These are phyloP conservation scores for Teinopalpus imperialis DNA, from an alignment of 2,888 invertebrate genomes.

Conservation along the genomic window DNA sequence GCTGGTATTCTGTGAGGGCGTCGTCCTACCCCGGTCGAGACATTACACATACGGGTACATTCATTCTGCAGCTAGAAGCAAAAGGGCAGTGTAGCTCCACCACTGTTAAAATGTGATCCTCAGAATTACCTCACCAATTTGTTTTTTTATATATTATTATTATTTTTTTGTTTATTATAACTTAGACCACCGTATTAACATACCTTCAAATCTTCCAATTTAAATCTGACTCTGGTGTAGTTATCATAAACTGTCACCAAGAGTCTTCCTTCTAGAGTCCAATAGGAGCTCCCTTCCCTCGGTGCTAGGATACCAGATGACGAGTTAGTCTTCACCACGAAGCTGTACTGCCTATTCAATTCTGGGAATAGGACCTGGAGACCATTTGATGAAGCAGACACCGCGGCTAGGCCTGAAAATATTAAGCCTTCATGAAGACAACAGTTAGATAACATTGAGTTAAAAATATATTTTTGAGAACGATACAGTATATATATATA, in stretches of 20 bases:
- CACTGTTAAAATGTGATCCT: too few species aligned
- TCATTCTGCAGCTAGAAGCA: too few species aligned
- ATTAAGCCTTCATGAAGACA: background rate
- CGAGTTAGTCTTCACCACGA: conserved; percentile 54
- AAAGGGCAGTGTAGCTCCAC: too few species aligned
- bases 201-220: conserved; percentile 57
- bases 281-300: conserved; percentile 48
- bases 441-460: too few species aligned
- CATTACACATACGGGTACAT: too few species aligned
- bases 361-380: conserved; percentile 57
- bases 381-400: conserved; percentile 38
- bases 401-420: conserved; percentile 38
- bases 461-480: too few species aligned
- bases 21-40: too few species aligned
- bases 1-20: too few species aligned
- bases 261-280: conserved; percentile 58
- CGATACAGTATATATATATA: too few species aligned
- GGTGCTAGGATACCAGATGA: conserved; percentile 54
- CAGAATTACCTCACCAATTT: too few species aligned
- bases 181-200: conserved; percentile 15
- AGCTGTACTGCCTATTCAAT: conserved; percentile 52
- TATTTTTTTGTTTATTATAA: too few species aligned
- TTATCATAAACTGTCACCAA: conserved; percentile 54
- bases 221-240: conserved; percentile 49
- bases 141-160: too few species aligned